Evolutionary conservation across 1,140 invertebrate species (phyloP).

Genomic region (Drosophila ananassae): DNA sequence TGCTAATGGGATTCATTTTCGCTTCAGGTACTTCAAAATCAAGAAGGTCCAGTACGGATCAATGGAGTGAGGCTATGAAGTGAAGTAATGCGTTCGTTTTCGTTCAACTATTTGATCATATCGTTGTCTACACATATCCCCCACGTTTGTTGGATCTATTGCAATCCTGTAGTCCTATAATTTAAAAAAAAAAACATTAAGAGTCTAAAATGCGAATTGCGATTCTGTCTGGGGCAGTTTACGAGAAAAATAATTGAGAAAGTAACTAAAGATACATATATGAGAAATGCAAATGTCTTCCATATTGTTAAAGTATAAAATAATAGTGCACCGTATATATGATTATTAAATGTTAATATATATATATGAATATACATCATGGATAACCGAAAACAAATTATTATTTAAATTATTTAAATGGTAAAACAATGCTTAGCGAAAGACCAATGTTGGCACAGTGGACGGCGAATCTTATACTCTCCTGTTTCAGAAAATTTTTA

Average conservation of each 20-base stretch:
- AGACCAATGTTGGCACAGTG: constrained; percentile 34
- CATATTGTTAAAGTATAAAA: constrained; percentile 79
- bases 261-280: constrained; percentile 60
- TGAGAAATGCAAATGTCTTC: constrained; percentile 81
- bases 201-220: constrained; percentile 26
- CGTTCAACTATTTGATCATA: constrained; percentile 44
- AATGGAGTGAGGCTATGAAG: constrained; percentile 89
- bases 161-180: constrained; percentile 52
- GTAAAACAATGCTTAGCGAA: constrained; percentile 30
- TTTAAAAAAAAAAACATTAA: constrained; percentile 41
- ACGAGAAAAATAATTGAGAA: constrained; percentile 51
- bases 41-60: constrained; percentile 96
- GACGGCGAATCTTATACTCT: constrained; percentile 20
- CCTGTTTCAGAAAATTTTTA: constrained; percentile 18
- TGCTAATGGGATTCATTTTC: constrained; percentile 4
- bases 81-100: constrained; percentile 28
- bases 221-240: constrained; percentile 33
- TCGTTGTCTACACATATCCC: constrained; percentile 64
- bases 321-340: constrained; percentile 56
- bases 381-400: constrained; percentile 39
- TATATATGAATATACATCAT: constrained; percentile 28
- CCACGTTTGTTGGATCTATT: constrained; percentile 57
- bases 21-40: constrained; percentile 92
- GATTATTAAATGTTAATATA: constrained; percentile 57
- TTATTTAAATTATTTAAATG: constrained; percentile 53